Evolutionary conservation across 2,888 invertebrate genomes (phyloP).

Genomic region (Malacosoma neustria): DNA sequence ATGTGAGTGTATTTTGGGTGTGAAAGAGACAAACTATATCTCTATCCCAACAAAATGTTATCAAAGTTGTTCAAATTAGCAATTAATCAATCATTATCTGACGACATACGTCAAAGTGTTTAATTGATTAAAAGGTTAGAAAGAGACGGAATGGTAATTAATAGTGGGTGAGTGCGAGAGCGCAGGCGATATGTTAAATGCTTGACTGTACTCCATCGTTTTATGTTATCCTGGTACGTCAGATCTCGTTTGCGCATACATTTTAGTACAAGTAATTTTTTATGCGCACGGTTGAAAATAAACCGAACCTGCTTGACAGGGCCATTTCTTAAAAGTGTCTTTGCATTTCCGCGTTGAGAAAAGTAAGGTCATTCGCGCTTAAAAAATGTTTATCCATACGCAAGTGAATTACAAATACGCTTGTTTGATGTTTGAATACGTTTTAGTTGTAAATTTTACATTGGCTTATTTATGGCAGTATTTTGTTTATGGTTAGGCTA

Average conservation of each 20-base stretch:
- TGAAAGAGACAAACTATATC: slow-evolving; percentile 16
- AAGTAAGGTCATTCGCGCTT: slow-evolving; percentile 57
- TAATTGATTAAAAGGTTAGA: slow-evolving; percentile 28
- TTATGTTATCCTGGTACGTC: slow-evolving; percentile 61
- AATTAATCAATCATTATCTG: slow-evolving; percentile 16
- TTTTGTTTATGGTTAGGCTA: too few species aligned
- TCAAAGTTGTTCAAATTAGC: slow-evolving; percentile 27
- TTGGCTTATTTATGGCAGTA: slow-evolving; percentile 17
- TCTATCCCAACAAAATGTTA: slow-evolving; percentile 22
- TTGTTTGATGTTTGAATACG: slow-evolving; percentile 26
- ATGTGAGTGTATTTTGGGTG: slow-evolving; percentile 24
- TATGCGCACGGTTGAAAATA: slow-evolving; percentile 47
- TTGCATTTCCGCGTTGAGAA: slow-evolving; percentile 67
- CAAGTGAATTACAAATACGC: slow-evolving; percentile 23
- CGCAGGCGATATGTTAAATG: slow-evolving; percentile 47
- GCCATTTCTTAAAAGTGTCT: slow-evolving; percentile 56
- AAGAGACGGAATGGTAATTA: slow-evolving; percentile 50
- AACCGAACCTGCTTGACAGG: slow-evolving; percentile 56
- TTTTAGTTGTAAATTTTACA: slow-evolving; percentile 29
- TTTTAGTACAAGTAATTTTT: slow-evolving; percentile 63
- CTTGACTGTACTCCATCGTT: slow-evolving; percentile 35
- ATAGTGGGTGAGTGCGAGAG: slow-evolving; percentile 30
- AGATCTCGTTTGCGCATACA: slow-evolving; percentile 67
- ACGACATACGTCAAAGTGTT: not conserved
- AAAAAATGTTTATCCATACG: slow-evolving; percentile 33